A percentile compares a stretch with the other conserved stretches of the same genome.
Conservation (phyloP, 2,113 vertebrate species). For the Gadus chalcogrammus region DNA sequence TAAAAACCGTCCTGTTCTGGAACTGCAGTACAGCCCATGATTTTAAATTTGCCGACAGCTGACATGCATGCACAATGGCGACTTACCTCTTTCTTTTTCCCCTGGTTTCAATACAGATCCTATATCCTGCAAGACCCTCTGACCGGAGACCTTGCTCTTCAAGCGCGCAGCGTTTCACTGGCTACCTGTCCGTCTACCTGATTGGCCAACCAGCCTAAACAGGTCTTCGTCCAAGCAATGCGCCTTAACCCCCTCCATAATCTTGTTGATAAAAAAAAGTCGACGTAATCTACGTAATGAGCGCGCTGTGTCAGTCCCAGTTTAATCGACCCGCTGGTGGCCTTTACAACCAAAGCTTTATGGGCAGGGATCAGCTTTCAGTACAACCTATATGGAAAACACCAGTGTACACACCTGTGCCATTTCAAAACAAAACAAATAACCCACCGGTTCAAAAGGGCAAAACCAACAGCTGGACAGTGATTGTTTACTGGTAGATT, state of each 20-base stretch:
- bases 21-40: too few relatives aligned
- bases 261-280: conserved; percentile 68
- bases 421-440: too few relatives aligned
- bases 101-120: conserved; percentile 33
- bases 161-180: conserved; percentile 45
- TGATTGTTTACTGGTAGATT: too few relatives aligned
- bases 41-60: neutral
- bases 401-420: neutral
- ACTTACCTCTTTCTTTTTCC: conserved; percentile 44
- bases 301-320: conserved; percentile 18
- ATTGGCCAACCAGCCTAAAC: conserved; percentile 65
- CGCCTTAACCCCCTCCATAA: conserved; percentile 75
- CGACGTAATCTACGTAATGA: conserved; percentile 42
- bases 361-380: neutral
- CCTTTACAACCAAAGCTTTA: conserved; percentile 14
- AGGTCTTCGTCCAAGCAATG: conserved; percentile 58
- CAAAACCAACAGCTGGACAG: too few relatives aligned
- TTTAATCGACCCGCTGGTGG: conserved; percentile 21
- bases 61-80: neutral
- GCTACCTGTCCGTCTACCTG: conserved; percentile 40
- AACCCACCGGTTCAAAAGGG: too few relatives aligned
- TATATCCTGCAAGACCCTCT: conserved; percentile 54
- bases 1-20: too few relatives aligned
- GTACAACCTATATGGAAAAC: neutral
- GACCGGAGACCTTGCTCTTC: conserved; percentile 62